These are phyloP conservation scores for Drosophila gunungcola DNA, from an alignment of 1,140 invertebrate species.

Conservation along the genomic window DNA sequence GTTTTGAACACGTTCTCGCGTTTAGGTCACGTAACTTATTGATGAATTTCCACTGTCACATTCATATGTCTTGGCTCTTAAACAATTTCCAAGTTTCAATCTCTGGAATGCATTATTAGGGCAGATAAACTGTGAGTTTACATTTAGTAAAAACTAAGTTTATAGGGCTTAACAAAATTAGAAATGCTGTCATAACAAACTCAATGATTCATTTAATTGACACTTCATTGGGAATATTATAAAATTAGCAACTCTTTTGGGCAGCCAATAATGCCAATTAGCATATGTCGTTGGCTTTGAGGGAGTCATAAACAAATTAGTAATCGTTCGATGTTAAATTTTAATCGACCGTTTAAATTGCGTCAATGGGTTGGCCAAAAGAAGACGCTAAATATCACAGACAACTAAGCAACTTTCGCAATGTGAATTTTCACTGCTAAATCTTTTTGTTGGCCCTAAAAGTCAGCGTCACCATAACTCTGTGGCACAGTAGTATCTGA, in stretches of 20 bases:
- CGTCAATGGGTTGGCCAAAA: constrained; percentile 26
- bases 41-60: constrained; percentile 19
- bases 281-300: constrained; percentile 20
- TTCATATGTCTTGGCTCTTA: constrained; percentile 7
- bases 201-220: constrained; percentile 37
- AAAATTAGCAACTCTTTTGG: constrained; percentile 41
- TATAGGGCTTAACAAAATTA: not conserved
- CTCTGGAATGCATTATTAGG: not conserved
- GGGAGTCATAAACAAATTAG: constrained; percentile 38
- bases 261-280: constrained; percentile 36
- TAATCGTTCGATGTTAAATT: constrained; percentile 34
- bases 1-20: constrained; percentile 20
- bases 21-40: constrained; percentile 40
- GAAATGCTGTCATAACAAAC: not conserved
- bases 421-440: constrained; percentile 2
- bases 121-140: not conserved
- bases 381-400: constrained; percentile 17
- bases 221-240: constrained; percentile 32
- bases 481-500: constrained; percentile 15
- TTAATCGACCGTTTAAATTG: constrained; percentile 45
- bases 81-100: not conserved
- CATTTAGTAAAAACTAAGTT: too few species aligned
- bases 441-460: constrained; percentile 3
- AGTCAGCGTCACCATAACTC: not conserved
- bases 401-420: constrained; percentile 6